Evolutionary conservation across 2,113 vertebrate genomes (phyloP), one percentile per base, ranked within the genome.

Genomic region (Antigone vipio): DNA sequence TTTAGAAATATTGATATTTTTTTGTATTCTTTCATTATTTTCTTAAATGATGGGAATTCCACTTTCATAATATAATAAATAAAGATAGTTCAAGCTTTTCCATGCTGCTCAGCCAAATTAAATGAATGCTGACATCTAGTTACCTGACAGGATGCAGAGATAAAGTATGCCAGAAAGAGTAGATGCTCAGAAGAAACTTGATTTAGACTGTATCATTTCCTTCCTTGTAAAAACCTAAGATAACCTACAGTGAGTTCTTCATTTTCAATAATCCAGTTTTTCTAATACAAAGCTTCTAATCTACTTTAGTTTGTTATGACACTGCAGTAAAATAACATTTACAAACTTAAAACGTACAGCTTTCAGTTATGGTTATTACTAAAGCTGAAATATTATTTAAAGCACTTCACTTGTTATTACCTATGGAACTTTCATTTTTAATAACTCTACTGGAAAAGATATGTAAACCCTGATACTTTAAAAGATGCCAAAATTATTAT

Each of bases 401-500:
- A 95, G 78, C 20, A 67, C 16, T 68, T 77, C 18, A 38, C 9
- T 60, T 81, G 12, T 47, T 74, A 72, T 74, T 75, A 89, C 45
- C 78, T 92, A 8, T 77, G 90, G 63, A 88, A 77, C 72, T 96
- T 83, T 90, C 42, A 67, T 87, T 92, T 73, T 92, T 97, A 94
- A 92, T 95, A 96, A 89, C 32, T 90, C 45, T 71, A 35, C 87
- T 44, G 77, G 55, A 92, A 87, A 86, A 88, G 71, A 62, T 26
- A 42, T 12, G 50, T 85, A 88, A 85, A 97, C 53, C 68, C 42
- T 81, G 50, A 38, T 96, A 94, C 82, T 95, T 95, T 89, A 27
- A 59, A 97, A 91, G 49, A 88, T 92, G 87, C 30, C 66, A 92
- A 75, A 97, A 85, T 92, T 95, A 88, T 94, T 71, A 53, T 89